These are phyloP conservation scores for Calonectris borealis DNA, from an alignment of 2,113 vertebrate species.

Conservation along the genomic window DNA sequence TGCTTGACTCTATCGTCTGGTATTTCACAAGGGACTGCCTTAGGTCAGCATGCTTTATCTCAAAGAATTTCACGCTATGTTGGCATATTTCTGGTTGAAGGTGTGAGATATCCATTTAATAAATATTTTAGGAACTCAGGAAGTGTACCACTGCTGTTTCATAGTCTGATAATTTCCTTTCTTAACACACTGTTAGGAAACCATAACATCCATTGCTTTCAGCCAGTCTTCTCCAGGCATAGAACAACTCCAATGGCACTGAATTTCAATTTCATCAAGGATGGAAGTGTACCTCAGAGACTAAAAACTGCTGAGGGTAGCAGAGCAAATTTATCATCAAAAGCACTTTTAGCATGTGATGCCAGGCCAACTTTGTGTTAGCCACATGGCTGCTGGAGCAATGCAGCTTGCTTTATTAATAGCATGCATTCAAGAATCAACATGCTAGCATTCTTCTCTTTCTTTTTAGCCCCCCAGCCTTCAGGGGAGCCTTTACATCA, in stretches of 20 bases:
- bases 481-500: not conserved
- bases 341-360: not conserved
- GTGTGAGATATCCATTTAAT: not conserved
- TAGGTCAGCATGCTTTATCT: not conserved
- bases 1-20: not conserved
- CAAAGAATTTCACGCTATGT: not conserved
- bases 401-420: not conserved
- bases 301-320: constrained; percentile 15
- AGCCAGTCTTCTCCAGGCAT: not conserved
- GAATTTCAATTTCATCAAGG: not conserved
- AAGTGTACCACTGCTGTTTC: not conserved
- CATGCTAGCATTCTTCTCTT: not conserved
- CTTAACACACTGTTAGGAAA: not conserved
- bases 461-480: not conserved
- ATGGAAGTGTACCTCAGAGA: not conserved
- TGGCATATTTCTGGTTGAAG: not conserved
- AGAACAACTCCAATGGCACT: not conserved
- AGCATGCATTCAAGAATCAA: not conserved
- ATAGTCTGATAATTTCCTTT: not conserved
- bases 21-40: not conserved
- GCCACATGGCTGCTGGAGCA: not conserved
- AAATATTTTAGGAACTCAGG: not conserved
- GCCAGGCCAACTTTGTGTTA: not conserved
- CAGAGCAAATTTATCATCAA: constrained; percentile 29
- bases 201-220: not conserved